phyloP scores from a whole-genome alignment of 2,888 invertebrate genomes.

The Campaea margaritaria region DNA sequence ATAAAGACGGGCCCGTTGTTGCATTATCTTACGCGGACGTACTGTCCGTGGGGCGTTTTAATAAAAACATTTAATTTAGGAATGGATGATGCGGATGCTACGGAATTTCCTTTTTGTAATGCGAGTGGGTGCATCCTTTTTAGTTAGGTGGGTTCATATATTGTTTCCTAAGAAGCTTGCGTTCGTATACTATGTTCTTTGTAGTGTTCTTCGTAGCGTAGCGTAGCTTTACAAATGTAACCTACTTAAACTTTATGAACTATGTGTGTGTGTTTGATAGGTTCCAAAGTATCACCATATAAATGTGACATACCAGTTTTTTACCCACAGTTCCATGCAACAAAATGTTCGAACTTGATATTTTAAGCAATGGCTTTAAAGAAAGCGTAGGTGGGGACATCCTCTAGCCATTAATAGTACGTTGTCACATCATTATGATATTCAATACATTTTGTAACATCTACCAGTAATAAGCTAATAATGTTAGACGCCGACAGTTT shows the following conservation, averaged over 20 bases:
- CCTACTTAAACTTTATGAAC: too few species aligned
- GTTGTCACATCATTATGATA: slow-evolving; percentile 32
- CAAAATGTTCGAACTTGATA: neutral
- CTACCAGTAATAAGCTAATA: slow-evolving; percentile 6
- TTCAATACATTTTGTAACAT: slow-evolving; percentile 23
- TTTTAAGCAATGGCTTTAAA: slow-evolving; percentile 5
- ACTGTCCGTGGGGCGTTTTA: slow-evolving; percentile 65
- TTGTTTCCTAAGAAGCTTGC: too few species aligned
- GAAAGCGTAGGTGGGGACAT: slow-evolving; percentile 17
- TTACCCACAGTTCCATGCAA: neutral
- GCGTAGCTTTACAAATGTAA: too few species aligned
- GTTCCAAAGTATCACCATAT: too few species aligned
- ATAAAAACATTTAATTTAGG: slow-evolving; percentile 68
- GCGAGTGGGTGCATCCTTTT: slow-evolving; percentile 38
- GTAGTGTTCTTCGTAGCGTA: too few species aligned
- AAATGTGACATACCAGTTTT: too few species aligned
- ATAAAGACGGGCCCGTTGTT: slow-evolving; percentile 72
- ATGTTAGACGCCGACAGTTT: slow-evolving; percentile 9
- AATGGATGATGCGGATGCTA: slow-evolving; percentile 52
- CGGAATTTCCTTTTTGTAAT: slow-evolving; percentile 38
- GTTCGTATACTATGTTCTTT: too few species aligned
- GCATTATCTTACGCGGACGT: slow-evolving; percentile 54
- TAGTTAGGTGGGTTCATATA: neutral
- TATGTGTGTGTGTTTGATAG: too few species aligned
- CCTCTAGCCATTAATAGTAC: slow-evolving; percentile 20